Evolutionary conservation across 2,113 vertebrate genomes (phyloP), one percentile per base, ranked within the genome.

Genomic region (Zapornia atra): DNA sequence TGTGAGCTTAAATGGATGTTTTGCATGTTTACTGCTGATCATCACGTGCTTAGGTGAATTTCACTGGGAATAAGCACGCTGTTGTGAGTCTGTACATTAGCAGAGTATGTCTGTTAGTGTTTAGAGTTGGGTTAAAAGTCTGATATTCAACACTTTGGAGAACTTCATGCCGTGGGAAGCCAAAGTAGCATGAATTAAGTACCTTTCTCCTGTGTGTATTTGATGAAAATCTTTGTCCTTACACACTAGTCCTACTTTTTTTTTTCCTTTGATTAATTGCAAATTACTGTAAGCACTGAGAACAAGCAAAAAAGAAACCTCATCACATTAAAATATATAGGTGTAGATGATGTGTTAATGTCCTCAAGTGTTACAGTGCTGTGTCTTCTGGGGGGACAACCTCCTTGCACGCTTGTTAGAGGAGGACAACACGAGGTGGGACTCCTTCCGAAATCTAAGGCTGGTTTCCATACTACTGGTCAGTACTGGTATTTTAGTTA

Each of bases 41-140:
- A 57, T 38, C 44, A 46, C 17, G 1, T 56, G 19, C 63, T 77
- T 34, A 54, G 75, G 42, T 90, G 84, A 85, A 70, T 82, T 80
- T 82, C 50, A 46, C n/a, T 29, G 29, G 87, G 63, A 95, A 90
- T 92, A 86, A 95, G 77, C 16, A 53, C 10, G 10, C 48, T 87
- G 31, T 26, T 78, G 54, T 86, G 59, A 48, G 44, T 82, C 51
- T 54, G 3, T 70, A 14, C 25, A 5, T 75, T 15, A 86, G 72
- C 60, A 63, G 92, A 82, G 40, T 69, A 61, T 53, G 64, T 92
- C 51, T 31, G 21, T 90, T 13, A 1, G 64, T 88, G 16, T 56
- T 57, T 17, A 59, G 51, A 78, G 24, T 8, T 75, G 80, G 4
- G 25, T 81, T 95, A 75, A 78, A 96, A 83, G 83, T 53, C 38